These are phyloP conservation scores for Microtus ochrogaster DNA, from an alignment of 2,113 vertebrate genomes.

Conservation along the genomic window DNA sequence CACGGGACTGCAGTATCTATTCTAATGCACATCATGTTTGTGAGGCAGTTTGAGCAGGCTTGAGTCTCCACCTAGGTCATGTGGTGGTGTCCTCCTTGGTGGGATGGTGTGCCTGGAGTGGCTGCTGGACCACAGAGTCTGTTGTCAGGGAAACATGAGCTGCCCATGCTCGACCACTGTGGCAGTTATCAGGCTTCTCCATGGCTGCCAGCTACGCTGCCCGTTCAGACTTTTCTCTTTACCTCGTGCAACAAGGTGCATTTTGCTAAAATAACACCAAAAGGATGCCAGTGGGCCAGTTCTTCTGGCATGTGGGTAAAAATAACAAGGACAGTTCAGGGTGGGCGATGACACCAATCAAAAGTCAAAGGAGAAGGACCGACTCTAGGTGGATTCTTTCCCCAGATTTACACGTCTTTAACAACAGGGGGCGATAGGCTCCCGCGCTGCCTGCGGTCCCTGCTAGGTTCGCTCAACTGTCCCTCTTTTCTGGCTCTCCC, in stretches of 20 bases:
- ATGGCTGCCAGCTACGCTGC: not conserved
- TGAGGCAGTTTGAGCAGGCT: conserved; percentile 57
- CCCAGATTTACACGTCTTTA: conserved; percentile 61
- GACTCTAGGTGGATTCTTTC: not conserved
- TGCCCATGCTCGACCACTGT: conserved; percentile 61
- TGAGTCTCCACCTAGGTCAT: conserved; percentile 53
- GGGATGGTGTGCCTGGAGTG: not conserved
- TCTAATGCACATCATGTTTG: conserved; percentile 53
- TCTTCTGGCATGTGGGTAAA: conserved; percentile 75
- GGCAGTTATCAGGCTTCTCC: conserved; percentile 71
- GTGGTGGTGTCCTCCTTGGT: conserved; percentile 73
- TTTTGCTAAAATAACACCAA: conserved; percentile 62
- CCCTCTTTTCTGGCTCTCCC: conserved; percentile 1
- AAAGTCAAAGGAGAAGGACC: not conserved
- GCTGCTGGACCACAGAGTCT: conserved; percentile 75
- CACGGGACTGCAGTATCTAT: not conserved
- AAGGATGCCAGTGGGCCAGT: conserved; percentile 58
- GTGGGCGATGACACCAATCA: not conserved
- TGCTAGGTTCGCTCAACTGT: not conserved
- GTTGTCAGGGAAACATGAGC: conserved; percentile 29
- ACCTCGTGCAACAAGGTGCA: conserved; percentile 61
- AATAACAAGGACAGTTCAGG: conserved; percentile 29
- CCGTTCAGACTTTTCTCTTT: conserved; percentile 30
- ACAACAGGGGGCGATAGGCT: conserved; percentile 83
- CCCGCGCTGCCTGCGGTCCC: conserved; percentile 48